phyloP scores from a whole-genome alignment of 2,113 vertebrate species.

The Alaudala cheleensis region DNA sequence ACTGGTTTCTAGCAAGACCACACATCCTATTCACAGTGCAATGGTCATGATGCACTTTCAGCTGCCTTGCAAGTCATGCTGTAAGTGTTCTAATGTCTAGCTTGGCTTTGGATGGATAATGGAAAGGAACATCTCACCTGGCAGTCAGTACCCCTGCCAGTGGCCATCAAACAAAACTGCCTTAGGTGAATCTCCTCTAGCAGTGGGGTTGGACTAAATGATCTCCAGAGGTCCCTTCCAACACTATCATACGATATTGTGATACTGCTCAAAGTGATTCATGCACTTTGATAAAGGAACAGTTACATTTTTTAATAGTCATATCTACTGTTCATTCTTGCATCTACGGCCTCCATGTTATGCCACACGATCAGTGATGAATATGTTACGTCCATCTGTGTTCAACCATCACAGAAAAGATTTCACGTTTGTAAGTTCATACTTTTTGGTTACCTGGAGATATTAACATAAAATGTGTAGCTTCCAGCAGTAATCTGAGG shows the following conservation, averaged over 20 bases:
- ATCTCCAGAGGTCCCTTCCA: not conserved
- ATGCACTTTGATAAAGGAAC: not conserved
- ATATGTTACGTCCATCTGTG: not conserved
- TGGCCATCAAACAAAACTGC: not conserved
- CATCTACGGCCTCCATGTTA: not conserved
- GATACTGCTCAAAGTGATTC: not conserved
- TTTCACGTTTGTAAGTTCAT: not conserved
- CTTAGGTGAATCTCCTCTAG: not conserved
- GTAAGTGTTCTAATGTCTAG: not conserved
- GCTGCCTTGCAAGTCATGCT: not conserved
- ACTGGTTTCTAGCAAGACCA: not conserved
- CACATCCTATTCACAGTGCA: not conserved
- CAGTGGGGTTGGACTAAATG: not conserved
- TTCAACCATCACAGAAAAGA: not conserved
- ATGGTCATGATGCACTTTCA: not conserved
- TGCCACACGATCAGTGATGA: not conserved
- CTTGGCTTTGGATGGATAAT: not conserved
- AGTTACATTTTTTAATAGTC: not conserved
- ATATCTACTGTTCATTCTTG: not conserved
- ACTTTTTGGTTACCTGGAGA: not conserved
- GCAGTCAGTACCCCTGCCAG: not conserved
- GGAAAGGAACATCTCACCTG: not conserved
- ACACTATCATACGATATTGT: not conserved
- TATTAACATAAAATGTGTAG: not conserved
- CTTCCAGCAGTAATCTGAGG: not conserved